Conservation (phyloP, 2,888 invertebrate species). For the Lasioglossum leucozonium region DNA sequence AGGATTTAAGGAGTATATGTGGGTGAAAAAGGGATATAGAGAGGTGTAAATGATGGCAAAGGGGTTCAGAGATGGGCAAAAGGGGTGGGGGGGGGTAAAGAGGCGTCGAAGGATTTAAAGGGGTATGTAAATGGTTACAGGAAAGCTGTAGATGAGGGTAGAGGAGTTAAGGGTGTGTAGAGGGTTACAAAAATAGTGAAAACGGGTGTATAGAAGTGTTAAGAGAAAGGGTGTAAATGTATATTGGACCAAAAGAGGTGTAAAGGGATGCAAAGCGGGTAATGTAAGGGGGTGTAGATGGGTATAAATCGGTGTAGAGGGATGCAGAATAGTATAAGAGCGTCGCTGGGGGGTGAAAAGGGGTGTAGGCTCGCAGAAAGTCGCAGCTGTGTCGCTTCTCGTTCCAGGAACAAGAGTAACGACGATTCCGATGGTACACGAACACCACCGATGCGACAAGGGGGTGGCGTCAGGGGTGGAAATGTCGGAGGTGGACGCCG, state of each 20-base stretch:
- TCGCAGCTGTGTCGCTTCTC: neutral
- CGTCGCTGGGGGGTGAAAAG: neutral
- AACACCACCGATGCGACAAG: neutral
- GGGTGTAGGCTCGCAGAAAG: neutral
- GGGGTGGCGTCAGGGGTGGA: neutral
- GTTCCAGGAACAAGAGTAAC: neutral
- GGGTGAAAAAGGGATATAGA: neutral
- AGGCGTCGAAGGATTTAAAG: neutral
- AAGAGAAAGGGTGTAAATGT: too few relatives aligned
- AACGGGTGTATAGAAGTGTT: too few relatives aligned
- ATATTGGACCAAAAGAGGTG: too few relatives aligned
- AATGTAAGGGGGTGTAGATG: too few relatives aligned
- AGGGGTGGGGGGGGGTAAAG: neutral
- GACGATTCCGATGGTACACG: conserved; percentile 1
- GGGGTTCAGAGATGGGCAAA: neutral
- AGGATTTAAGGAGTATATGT: neutral
- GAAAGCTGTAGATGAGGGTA: neutral
- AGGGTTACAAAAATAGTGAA: neutral
- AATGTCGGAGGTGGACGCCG: conserved; percentile 9
- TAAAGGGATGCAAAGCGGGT: too few relatives aligned
- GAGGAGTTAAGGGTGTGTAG: neutral
- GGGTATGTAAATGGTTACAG: neutral
- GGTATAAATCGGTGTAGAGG: too few relatives aligned
- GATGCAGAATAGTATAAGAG: neutral
- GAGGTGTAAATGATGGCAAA: neutral